These are phyloP conservation scores for Volucella inanis DNA, from an alignment of 2,888 invertebrate genomes.

Conservation along the genomic window DNA sequence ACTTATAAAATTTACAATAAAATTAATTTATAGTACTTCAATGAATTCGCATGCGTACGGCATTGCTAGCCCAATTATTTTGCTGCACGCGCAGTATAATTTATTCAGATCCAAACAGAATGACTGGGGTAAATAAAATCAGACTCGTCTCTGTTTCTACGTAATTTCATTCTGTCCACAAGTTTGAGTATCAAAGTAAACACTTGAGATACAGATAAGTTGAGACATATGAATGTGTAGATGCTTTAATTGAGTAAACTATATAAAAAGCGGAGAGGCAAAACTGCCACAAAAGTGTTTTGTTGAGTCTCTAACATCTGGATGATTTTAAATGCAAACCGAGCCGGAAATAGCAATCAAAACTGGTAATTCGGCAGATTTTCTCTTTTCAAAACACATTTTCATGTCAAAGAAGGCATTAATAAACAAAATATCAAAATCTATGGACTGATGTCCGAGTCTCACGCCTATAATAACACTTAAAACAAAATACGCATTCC, in stretches of 20 bases:
- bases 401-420: too few relatives aligned
- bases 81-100: slow-evolving; percentile 50
- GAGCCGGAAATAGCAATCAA: slow-evolving; percentile 25
- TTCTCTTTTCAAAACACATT: background rate
- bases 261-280: too few relatives aligned
- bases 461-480: too few relatives aligned
- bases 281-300: too few relatives aligned
- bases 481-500: too few relatives aligned
- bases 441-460: too few relatives aligned
- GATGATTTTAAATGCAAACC: background rate
- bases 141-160: background rate
- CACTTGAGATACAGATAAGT: too few relatives aligned
- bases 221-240: too few relatives aligned
- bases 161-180: background rate
- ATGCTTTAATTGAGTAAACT: too few relatives aligned
- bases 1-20: background rate
- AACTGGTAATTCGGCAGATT: background rate
- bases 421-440: too few relatives aligned
- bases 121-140: slow-evolving; percentile 20
- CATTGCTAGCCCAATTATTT: slow-evolving; percentile 19
- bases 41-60: slow-evolving; percentile 32
- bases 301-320: too few relatives aligned
- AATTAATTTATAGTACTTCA: slow-evolving; percentile 5
- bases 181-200: too few relatives aligned
- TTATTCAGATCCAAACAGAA: slow-evolving; percentile 38